phyloP scores from a whole-genome alignment of 2,113 vertebrate species.

The Embiotoca jacksoni region DNA sequence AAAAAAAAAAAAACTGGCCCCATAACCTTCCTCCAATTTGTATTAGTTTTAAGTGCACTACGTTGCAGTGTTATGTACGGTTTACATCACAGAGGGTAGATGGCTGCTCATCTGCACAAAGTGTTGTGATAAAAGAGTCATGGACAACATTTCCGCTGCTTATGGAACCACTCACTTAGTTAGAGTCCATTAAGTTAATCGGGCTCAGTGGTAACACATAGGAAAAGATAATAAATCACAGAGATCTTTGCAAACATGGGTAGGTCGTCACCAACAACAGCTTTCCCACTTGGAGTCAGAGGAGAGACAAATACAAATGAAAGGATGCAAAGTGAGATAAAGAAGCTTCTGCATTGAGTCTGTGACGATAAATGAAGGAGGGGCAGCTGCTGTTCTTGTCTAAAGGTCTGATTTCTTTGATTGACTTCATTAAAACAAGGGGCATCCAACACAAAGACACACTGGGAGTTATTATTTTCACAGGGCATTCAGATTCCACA shows the following conservation, averaged over 20 bases:
- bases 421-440: conserved; percentile 65
- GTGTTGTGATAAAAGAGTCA: conserved; percentile 70
- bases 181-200: conserved; percentile 81
- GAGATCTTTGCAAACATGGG: conserved; percentile 26
- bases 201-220: conserved; percentile 64
- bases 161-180: conserved; percentile 71
- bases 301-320: conserved; percentile 36
- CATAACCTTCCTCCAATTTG: conserved; percentile 34
- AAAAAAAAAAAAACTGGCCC: conserved; percentile 15
- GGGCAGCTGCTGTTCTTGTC: conserved; percentile 22
- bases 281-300: conserved; percentile 16
- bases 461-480: conserved; percentile 53
- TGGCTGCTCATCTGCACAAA: conserved; percentile 50
- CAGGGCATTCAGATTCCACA: conserved; percentile 50
- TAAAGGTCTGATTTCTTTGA: conserved; percentile 58
- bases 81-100: conserved; percentile 62
- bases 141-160: conserved; percentile 56
- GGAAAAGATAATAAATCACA: conserved; percentile 69
- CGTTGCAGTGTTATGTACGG: conserved; percentile 41
- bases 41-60: conserved; percentile 54
- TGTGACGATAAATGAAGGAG: conserved; percentile 18
- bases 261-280: conserved; percentile 26
- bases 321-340: conserved; percentile 27
- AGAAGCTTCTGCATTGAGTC: conserved; percentile 26
- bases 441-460: conserved; percentile 66